These are phyloP conservation scores for Helarctos malayanus DNA, from an alignment of 2,797 vertebrate genomes.

Conservation along the genomic window DNA sequence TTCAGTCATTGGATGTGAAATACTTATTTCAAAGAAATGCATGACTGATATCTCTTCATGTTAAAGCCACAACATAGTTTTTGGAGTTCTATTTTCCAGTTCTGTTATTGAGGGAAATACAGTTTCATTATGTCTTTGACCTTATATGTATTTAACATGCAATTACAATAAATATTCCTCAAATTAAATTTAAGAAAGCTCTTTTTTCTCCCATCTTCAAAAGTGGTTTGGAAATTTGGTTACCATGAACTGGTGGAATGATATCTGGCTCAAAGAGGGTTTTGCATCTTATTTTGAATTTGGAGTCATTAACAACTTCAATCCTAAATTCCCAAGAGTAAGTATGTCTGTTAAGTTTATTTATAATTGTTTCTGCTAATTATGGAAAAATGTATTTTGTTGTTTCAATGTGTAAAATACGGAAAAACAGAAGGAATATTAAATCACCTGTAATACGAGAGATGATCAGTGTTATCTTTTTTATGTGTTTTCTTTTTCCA, in stretches of 20 bases:
- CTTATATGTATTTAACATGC: background rate
- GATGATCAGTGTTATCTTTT: background rate
- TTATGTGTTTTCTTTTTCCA: background rate
- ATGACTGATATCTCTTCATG: background rate
- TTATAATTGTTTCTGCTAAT: background rate
- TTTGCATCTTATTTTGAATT: slow-evolving; percentile 90
- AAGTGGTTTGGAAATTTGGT: slow-evolving; percentile 94
- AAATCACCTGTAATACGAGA: slow-evolving; percentile 28
- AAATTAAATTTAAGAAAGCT: slow-evolving; percentile 60
- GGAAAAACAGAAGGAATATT: slow-evolving; percentile 45
- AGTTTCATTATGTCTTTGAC: slow-evolving; percentile 7
- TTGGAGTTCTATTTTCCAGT: background rate
- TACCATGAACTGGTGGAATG: slow-evolving; percentile 92
- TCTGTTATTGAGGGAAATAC: slow-evolving; percentile 56
- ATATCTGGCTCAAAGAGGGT: slow-evolving; percentile 92
- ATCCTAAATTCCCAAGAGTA: slow-evolving; percentile 86
- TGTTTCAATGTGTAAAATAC: background rate
- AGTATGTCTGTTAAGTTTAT: slow-evolving; percentile 66
- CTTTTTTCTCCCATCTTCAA: slow-evolving; percentile 65
- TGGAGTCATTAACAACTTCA: slow-evolving; percentile 80
- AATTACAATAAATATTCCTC: slow-evolving; percentile 1
- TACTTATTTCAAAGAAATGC: slow-evolving; percentile 29
- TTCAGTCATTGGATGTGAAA: background rate
- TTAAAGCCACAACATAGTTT: background rate
- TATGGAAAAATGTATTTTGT: background rate